Evolutionary conservation across 2,888 invertebrate genomes (phyloP).

Genomic region (Drosophila pegasa): DNA sequence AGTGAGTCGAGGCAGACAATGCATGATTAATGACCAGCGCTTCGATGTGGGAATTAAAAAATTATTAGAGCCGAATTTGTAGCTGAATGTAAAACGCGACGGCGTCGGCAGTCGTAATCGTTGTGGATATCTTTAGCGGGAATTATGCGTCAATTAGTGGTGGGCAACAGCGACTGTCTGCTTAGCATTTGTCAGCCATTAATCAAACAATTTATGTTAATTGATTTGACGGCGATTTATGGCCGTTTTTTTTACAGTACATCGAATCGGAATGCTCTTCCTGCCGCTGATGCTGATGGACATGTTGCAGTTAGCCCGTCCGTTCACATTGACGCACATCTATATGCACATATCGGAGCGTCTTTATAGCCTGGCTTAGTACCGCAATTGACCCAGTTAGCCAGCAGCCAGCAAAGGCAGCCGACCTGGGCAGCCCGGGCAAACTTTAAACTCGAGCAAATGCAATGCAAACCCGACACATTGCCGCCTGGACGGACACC

Average conservation of each 20-base stretch:
- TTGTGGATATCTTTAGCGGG: conserved; percentile 34
- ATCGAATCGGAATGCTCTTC: conserved; percentile 6
- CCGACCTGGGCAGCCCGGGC: too few relatives aligned
- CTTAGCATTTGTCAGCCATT: conserved; percentile 71
- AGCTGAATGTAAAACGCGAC: conserved; percentile 47
- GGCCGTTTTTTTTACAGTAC: conserved; percentile 63
- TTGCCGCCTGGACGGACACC: conserved; percentile 30
- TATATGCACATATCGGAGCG: background rate
- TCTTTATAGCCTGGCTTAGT: conserved; percentile 39
- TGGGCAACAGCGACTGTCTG: conserved; percentile 39
- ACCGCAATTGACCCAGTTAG: conserved; percentile 67
- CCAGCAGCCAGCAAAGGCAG: too few relatives aligned
- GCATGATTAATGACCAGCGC: conserved; percentile 68
- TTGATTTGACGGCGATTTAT: conserved; percentile 79
- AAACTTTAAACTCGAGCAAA: conserved; percentile 54
- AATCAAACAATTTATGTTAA: conserved; percentile 79
- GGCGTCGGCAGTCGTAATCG: conserved; percentile 15
- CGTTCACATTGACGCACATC: conserved; percentile 24
- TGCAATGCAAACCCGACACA: conserved; percentile 61
- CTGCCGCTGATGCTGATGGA: background rate
- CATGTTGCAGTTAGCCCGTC: conserved; percentile 23
- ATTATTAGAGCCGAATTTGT: conserved; percentile 63
- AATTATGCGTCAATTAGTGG: conserved; percentile 73
- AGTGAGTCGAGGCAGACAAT: conserved; percentile 49
- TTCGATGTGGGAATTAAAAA: conserved; percentile 67